Percentiles rank a stretch among this genome's conserved stretches.
Conservation (phyloP, 2,888 invertebrate genomes). For the Synanthedon andrenaeformis region DNA sequence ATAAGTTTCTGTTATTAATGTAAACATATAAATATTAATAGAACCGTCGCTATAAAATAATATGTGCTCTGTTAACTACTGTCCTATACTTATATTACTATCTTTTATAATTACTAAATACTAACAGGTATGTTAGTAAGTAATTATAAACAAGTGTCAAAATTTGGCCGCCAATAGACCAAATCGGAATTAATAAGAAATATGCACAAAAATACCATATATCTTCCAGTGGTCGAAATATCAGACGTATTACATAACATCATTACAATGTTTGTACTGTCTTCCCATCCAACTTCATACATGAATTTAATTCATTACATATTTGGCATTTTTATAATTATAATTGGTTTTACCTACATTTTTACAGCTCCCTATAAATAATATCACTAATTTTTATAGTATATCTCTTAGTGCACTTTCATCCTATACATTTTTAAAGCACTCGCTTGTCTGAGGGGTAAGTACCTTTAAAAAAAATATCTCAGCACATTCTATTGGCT, state of each 20-base stretch:
- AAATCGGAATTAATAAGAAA: neutral
- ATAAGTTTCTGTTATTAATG: no score
- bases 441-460: slow-evolving; percentile 40
- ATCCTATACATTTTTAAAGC: slow-evolving; percentile 47
- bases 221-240: neutral
- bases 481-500: slow-evolving; percentile 49
- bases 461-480: slow-evolving; percentile 26
- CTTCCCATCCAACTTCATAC: slow-evolving; percentile 31
- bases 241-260: neutral
- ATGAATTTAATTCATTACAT: slow-evolving; percentile 5
- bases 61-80: no score
- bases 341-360: no score
- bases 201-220: neutral
- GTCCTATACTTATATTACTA: no score
- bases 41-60: no score
- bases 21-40: no score
- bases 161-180: no score
- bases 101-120: no score
- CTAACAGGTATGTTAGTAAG: no score
- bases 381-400: no score
- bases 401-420: slow-evolving; percentile 31
- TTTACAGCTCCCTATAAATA: no score
- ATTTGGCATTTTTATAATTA: neutral
- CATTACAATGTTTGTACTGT: slow-evolving; percentile 19
- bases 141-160: no score